Evolutionary conservation across 2,113 vertebrate genomes (phyloP), one percentile per base, ranked within the genome.

Genomic region (Mobula hypostoma): DNA sequence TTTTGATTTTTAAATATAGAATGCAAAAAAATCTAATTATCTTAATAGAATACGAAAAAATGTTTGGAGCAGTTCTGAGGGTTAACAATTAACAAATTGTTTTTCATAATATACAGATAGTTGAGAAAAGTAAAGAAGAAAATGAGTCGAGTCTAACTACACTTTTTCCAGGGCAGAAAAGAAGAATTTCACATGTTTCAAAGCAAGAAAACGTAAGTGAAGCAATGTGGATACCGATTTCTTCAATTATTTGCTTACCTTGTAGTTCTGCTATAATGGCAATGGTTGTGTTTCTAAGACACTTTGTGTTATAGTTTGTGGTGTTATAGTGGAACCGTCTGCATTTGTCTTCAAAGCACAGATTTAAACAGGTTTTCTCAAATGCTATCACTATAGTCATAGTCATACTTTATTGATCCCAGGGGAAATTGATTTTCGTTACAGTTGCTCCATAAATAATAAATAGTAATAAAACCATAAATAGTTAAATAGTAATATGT

Each of bases 151-250:
- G 96, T 95, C 97, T 98, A 96, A 98, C 97, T 48, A 98, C 98
- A 5, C 96, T 99, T 94, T 97, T 99, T 95, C 98, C 98, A 0
- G 98, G 99, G 4, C 99, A 99, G 94, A 99, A 98, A 96, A 98
- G 98, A 95, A 98, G 99, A 95, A 98, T 99, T 94, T 99, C 99
- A 29, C 99, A 99, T 95, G 98, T 97, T 74, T 95, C 96, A 95
- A 97, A 97, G 95, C 97, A 98, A 97, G 97, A 97, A 97, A 97
- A 95, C 94, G 98, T 98, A 95, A 98, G 97, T 97, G 85, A 56
- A 91, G 19, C 24, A 7, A 70, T 8, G 68, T 36, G 32, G 88
- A 36, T 58, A 24, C 24, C 5, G 24, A 56, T 93, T 48, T 48
- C 48, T 48, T 24, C 48, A 36, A 17, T 93, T 48, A 24, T 2